Percentiles rank a stretch among this genome's conserved stretches.
Evolutionary conservation across 2,113 vertebrate genomes (phyloP).

Genomic region (Colossoma macropomum): DNA sequence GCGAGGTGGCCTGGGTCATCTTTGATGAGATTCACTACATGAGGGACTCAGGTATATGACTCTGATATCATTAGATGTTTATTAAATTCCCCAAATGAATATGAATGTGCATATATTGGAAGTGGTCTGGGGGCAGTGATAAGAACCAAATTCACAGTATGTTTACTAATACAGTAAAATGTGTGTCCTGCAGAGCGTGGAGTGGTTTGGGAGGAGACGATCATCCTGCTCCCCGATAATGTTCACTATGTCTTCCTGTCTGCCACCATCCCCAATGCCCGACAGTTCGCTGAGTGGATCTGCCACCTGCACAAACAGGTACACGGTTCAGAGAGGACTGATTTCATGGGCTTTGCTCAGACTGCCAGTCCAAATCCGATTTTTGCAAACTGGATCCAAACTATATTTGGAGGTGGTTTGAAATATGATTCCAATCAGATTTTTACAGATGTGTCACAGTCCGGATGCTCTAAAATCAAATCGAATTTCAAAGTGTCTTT

Average conservation of each 20-base stretch:
- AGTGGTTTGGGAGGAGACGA: slow-evolving; percentile 99
- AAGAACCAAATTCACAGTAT: background rate
- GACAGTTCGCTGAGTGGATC: slow-evolving; percentile 99
- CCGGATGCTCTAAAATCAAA: too few species aligned
- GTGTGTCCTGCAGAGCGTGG: slow-evolving; percentile 86
- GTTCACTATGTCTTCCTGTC: slow-evolving; percentile 98
- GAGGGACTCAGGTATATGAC: slow-evolving; percentile 89
- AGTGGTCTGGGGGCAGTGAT: too few species aligned
- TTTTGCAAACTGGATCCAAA: too few species aligned
- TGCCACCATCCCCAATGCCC: slow-evolving; percentile 96
- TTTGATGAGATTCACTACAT: slow-evolving; percentile 99
- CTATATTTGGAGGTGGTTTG: too few species aligned
- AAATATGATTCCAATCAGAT: too few species aligned
- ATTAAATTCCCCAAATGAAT: too few species aligned
- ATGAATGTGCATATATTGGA: too few species aligned
- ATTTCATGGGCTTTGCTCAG: too few species aligned
- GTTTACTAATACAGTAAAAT: background rate
- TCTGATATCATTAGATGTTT: background rate
- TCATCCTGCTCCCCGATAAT: slow-evolving; percentile 97
- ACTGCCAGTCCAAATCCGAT: too few species aligned
- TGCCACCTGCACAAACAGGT: slow-evolving; percentile 98
- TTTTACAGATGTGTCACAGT: too few species aligned
- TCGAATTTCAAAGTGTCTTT: too few species aligned
- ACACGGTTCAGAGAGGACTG: background rate
- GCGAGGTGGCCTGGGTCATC: slow-evolving; percentile 96